A percentile compares a stretch with the other conserved stretches of the same genome.
phyloP scores from a whole-genome alignment of 2,888 invertebrate genomes.

The Theodoxus fluviatilis region DNA sequence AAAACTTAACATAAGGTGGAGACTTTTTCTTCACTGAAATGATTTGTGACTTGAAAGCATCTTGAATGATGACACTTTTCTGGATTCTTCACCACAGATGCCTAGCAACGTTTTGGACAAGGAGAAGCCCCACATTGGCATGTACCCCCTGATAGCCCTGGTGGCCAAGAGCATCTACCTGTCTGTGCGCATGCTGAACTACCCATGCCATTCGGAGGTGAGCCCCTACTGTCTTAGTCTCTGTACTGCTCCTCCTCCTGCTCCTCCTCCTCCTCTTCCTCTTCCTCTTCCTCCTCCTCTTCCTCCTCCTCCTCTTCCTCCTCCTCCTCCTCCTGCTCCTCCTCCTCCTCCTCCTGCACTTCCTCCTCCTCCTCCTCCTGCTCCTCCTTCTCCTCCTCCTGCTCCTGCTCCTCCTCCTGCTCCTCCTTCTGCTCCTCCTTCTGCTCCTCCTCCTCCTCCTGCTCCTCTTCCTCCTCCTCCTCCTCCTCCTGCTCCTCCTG shows the following conservation, averaged over 20 bases:
- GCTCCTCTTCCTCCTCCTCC: too few species aligned
- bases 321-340: too few species aligned
- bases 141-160: conserved; percentile 43
- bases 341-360: too few species aligned
- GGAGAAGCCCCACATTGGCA: conserved; percentile 34
- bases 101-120: conserved; percentile 21
- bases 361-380: neutral
- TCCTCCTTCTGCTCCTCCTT: neutral
- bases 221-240: neutral
- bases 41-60: too few species aligned
- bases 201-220: conserved; percentile 39
- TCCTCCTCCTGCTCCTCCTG: too few species aligned
- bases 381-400: conserved; percentile 1
- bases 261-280: conserved; percentile 4
- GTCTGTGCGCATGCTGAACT: conserved; percentile 32
- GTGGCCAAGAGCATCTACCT: conserved; percentile 31
- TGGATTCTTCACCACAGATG: too few species aligned
- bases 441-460: too few species aligned
- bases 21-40: too few species aligned
- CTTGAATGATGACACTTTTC: too few species aligned
- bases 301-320: too few species aligned
- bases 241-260: neutral
- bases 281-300: too few species aligned
- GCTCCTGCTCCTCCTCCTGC: neutral
- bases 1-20: too few species aligned